Evolutionary conservation across 2,797 vertebrate species (phyloP), one percentile per base, ranked within the genome.

Genomic region (Pygocentrus nattereri): DNA sequence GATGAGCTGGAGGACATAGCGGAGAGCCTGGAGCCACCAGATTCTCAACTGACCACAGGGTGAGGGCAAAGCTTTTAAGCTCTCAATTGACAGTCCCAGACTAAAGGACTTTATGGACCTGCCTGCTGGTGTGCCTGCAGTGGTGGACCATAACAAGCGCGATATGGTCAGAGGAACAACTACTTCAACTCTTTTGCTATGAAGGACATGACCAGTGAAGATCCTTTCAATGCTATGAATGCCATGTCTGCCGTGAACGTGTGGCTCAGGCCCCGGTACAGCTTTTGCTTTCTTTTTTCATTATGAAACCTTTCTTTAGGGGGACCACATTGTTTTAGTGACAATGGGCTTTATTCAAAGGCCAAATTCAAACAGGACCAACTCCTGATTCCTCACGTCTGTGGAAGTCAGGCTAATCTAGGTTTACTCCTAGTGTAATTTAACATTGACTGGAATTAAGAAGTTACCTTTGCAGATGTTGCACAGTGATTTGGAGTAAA

Each of bases 1-100:
- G 93, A 94, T 52, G 86, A 91, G 70, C 44, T 95, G 82, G 94
- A 94, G 78, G 93, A 95, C 27, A 78, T 88, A 0, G 78, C 80
- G 0, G 93, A 95, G 81, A 86, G 68, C 16, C 85, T 95, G 83
- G 93, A 93, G 19, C 73, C 87, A n/a, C 50, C 72, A 21, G 65
- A 79, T 34, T 59, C 78, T 4, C 78, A 73, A 80, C 78, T 87
- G 75, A 86, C 82, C 44, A 87, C 86, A 8, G 88, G 89, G 23
- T 89, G 88, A 88, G 31, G 75, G 74, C 30, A 54, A 47, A 34
- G 47, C 31, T 30, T 34, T 64, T 19, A 38, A 19, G 62, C 62
- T 34, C 31, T 50, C 23, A 5, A 52, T 27, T 41, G 52, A 30
- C 27, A 68, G 58, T 50, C 54, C 18, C 56, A 61, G 58, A 58